phyloP scores from a whole-genome alignment of 2,797 vertebrate species.

The Loriculus beryllinus region DNA sequence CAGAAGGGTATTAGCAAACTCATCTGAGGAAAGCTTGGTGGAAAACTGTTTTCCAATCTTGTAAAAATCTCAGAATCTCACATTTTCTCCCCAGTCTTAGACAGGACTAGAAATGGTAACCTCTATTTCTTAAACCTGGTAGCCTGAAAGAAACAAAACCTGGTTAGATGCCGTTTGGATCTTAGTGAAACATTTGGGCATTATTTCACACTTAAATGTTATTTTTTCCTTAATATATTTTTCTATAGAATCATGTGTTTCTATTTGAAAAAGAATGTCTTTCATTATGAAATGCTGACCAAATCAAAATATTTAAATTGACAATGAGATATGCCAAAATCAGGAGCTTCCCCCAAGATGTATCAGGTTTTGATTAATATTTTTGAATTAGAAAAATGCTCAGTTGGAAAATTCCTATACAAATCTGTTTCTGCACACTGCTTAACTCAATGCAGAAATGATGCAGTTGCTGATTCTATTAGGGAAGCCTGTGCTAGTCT shows the following conservation, averaged over 20 bases:
- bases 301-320: background rate
- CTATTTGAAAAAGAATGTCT: background rate
- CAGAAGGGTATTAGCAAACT: conserved; percentile 23
- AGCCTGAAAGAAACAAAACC: background rate
- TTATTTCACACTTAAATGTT: background rate
- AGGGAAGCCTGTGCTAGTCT: background rate
- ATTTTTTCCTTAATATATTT: background rate
- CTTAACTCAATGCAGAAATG: background rate
- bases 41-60: background rate
- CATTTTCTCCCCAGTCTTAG: background rate
- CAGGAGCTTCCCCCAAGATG: background rate
- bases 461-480: fast-evolving
- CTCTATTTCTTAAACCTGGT: background rate
- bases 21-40: background rate
- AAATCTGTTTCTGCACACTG: background rate
- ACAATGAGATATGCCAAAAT: background rate
- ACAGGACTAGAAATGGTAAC: background rate
- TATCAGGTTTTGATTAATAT: background rate
- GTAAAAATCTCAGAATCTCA: background rate
- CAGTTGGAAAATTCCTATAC: background rate
- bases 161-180: background rate
- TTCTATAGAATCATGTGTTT: background rate
- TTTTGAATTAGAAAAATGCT: background rate
- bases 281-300: background rate
- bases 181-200: background rate